Conservation (phyloP, 2,888 invertebrate species). For the Trichacis sp. region DNA sequence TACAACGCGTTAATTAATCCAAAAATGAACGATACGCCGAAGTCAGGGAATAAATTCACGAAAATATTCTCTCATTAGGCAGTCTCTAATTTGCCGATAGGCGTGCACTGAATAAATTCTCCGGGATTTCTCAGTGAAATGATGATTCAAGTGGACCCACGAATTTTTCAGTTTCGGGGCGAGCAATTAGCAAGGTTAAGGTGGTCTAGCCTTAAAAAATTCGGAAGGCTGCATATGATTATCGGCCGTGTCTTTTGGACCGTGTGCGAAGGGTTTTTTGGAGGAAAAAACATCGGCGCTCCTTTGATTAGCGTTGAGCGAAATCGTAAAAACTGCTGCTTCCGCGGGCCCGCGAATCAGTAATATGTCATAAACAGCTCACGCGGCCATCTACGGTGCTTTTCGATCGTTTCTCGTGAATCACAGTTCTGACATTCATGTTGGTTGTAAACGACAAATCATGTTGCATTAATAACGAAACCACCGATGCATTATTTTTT, state of each 20-base stretch:
- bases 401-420: neutral
- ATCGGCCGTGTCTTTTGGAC: neutral
- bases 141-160: constrained; percentile 3
- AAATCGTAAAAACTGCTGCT: constrained; percentile 4
- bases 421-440: neutral
- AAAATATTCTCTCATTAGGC: constrained; percentile 2
- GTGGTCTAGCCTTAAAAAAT: constrained; percentile 5
- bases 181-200: constrained; percentile 5
- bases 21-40: neutral
- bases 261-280: neutral
- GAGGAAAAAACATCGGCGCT: neutral
- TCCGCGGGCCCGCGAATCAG: neutral
- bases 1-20: neutral
- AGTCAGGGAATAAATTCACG: neutral
- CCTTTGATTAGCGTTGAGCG: constrained; percentile 1
- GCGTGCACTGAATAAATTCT: constrained; percentile 10
- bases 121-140: neutral
- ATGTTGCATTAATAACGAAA: constrained; percentile 1
- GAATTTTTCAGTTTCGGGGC: neutral
- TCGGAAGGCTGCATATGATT: neutral
- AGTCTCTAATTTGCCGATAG: constrained; percentile 9
- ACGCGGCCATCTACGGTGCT: neutral
- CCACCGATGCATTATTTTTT: too few species aligned
- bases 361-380: constrained; percentile 5
- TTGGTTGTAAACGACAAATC: neutral